A percentile compares a stretch with the other conserved stretches of the same genome.
Evolutionary conservation across 1,140 invertebrate genomes (phyloP).

Genomic region (Diprion similis): DNA sequence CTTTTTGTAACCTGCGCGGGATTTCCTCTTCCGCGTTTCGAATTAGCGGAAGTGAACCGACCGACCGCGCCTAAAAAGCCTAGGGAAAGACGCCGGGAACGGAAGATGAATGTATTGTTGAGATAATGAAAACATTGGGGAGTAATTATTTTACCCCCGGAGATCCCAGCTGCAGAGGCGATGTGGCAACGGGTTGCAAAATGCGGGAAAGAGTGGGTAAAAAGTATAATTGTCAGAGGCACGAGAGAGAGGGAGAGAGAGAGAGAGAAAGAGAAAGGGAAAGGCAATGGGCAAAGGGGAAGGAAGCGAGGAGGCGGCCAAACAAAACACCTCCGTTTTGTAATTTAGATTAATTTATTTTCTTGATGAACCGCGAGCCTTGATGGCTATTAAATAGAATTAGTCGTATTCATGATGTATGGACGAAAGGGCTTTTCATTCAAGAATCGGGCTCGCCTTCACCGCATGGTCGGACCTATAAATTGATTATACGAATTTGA

Average conservation of each 20-base stretch:
- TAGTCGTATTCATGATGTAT: no score
- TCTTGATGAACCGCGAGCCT: background rate
- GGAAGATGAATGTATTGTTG: constrained; percentile 17
- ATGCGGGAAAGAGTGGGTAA: constrained; percentile 18
- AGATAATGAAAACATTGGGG: constrained; percentile 37
- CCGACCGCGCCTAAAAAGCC: no score
- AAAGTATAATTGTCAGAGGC: constrained; percentile 18
- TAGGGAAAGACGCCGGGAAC: background rate
- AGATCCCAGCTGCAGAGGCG: constrained; percentile 19
- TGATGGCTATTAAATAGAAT: no score
- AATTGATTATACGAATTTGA: no score
- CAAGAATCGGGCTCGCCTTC: no score
- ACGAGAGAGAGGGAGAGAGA: constrained; percentile 9
- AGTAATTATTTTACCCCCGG: constrained; percentile 32
- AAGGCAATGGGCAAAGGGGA: constrained; percentile 14
- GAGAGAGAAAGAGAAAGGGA: constrained; percentile 21
- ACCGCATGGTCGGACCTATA: no score
- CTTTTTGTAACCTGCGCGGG: no score
- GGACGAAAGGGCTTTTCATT: no score
- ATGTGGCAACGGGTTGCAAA: constrained; percentile 14
- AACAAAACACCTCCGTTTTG: constrained; percentile 5
- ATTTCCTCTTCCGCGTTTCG: no score
- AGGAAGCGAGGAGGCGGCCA: constrained; percentile 9
- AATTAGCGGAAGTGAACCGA: no score
- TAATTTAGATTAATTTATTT: constrained; percentile 12